These are phyloP conservation scores for Novumbra hubbsi DNA, from an alignment of 2,797 vertebrate genomes.

Conservation along the genomic window DNA sequence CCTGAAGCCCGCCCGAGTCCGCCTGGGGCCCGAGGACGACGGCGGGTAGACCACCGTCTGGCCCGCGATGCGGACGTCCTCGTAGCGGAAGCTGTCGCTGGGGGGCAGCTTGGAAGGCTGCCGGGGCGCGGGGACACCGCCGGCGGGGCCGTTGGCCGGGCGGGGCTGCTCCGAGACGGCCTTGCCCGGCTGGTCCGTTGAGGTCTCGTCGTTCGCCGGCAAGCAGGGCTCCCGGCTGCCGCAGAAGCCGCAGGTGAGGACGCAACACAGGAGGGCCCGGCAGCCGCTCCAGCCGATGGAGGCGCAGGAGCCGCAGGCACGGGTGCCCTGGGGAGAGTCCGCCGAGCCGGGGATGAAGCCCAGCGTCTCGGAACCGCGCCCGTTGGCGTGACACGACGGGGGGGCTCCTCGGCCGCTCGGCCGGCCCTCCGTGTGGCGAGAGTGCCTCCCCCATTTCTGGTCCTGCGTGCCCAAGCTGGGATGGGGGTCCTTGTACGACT, in stretches of 20 bases:
- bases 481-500: constrained; percentile 65
- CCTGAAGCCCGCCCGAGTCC: constrained; percentile 64
- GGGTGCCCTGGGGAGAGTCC: constrained; percentile 65
- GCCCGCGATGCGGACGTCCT: constrained; percentile 86
- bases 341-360: constrained; percentile 89
- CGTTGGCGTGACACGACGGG: constrained; percentile 64
- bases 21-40: constrained; percentile 32
- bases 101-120: constrained; percentile 66
- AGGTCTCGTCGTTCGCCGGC: constrained; percentile 78
- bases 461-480: constrained; percentile 38
- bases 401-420: constrained; percentile 56
- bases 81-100: constrained; percentile 92
- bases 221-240: constrained; percentile 79
- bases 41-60: constrained; percentile 78
- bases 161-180: constrained; percentile 56
- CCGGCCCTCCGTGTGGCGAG: constrained; percentile 52
- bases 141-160: constrained; percentile 71
- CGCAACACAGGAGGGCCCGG: constrained; percentile 86
- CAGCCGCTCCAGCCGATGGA: constrained; percentile 87
- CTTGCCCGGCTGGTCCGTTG: constrained; percentile 74
- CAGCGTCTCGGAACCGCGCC: constrained; percentile 80
- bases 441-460: constrained; percentile 36
- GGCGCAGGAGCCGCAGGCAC: constrained; percentile 80
- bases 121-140: constrained; percentile 63
- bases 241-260: constrained; percentile 90